phyloP scores from a whole-genome alignment of 1,140 invertebrate species.

The Octopus bimaculoides region DNA sequence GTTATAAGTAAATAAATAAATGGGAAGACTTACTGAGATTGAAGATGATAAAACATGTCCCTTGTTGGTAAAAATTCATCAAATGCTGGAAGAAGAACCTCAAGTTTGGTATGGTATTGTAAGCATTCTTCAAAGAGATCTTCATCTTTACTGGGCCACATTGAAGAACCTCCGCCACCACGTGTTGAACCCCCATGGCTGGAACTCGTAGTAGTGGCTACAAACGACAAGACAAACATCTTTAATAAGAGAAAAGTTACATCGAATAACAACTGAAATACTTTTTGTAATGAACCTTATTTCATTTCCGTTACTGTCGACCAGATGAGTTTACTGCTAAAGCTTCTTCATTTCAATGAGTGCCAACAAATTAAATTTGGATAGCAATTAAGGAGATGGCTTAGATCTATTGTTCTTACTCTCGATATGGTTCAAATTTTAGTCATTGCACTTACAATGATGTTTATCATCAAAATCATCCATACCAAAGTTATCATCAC shows the following conservation, averaged over 20 bases:
- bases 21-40: background rate
- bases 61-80: background rate
- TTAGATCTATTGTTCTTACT: too few relatives aligned
- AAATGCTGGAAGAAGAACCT: slow-evolving; percentile 4
- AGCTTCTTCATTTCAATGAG: too few relatives aligned
- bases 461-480: too few relatives aligned
- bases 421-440: too few relatives aligned
- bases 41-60: slow-evolving; percentile 2
- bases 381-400: too few relatives aligned
- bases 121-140: background rate
- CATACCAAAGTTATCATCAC: too few relatives aligned
- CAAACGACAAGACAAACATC: background rate
- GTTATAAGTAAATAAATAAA: background rate
- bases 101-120: background rate
- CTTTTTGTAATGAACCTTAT: too few relatives aligned
- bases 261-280: too few relatives aligned
- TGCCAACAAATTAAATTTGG: too few relatives aligned
- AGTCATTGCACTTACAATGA: too few relatives aligned
- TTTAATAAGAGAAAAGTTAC: background rate
- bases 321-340: too few relatives aligned
- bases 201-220: background rate
- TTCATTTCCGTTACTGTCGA: too few relatives aligned
- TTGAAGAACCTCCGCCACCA: background rate
- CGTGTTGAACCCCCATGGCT: background rate
- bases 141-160: slow-evolving; percentile 7